Conservation (phyloP, 2,888 invertebrate species). For the Anarsia innoxiella region DNA sequence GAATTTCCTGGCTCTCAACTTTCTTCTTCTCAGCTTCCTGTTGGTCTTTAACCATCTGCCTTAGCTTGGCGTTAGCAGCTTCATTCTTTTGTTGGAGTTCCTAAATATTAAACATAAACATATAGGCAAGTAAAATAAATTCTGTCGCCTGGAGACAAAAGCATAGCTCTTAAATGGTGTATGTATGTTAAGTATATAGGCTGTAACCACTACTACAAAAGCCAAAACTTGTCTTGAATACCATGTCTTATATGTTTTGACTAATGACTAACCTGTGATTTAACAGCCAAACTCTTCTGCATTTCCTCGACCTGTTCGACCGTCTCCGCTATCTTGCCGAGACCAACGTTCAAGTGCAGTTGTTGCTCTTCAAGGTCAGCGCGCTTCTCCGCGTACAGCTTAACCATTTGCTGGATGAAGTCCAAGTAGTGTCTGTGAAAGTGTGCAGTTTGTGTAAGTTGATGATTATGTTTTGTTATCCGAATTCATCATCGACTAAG, state of each 20-base stretch:
- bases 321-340: constrained; percentile 99
- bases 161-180: no score
- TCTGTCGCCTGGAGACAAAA: no score
- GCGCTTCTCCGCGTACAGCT: constrained; percentile 97
- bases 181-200: no score
- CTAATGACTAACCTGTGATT: constrained; percentile 81
- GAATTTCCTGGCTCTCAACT: constrained; percentile 97
- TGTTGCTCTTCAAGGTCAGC: constrained; percentile 99
- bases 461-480: no score
- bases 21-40: constrained; percentile 99
- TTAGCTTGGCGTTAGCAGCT: constrained; percentile 98
- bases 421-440: constrained; percentile 91
- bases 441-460: no score
- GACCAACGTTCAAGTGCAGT: constrained; percentile 97
- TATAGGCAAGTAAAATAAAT: no score
- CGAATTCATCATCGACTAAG: no score
- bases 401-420: constrained; percentile 99
- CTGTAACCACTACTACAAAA: no score
- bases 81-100: constrained; percentile 98
- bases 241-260: no score
- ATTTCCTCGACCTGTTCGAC: constrained; percentile 99
- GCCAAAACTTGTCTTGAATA: no score
- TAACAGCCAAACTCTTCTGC: constrained; percentile 98
- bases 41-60: constrained; percentile 99
- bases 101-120: no score